These are phyloP conservation scores for Isoperla grammatica DNA, from an alignment of 2,888 invertebrate species.

Conservation along the genomic window DNA sequence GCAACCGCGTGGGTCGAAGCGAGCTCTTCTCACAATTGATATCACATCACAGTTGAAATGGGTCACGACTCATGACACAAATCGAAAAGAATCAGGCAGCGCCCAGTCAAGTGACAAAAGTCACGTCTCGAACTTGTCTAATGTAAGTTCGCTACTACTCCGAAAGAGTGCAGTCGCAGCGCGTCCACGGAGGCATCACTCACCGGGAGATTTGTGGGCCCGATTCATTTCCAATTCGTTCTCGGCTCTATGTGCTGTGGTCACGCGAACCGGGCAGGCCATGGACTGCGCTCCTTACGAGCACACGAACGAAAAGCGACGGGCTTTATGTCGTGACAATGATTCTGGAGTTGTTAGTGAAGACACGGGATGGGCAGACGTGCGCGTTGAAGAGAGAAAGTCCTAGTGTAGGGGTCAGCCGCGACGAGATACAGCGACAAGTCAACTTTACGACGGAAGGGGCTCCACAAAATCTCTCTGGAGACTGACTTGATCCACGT, in stretches of 20 bases:
- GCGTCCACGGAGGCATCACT: no score
- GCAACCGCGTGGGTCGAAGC: no score
- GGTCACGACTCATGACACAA: no score
- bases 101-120: not conserved
- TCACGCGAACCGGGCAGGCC: constrained; percentile 15
- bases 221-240: no score
- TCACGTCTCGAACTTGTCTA: not conserved
- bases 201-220: no score
- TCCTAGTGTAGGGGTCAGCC: no score
- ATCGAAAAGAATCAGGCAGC: not conserved
- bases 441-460: constrained; percentile 22
- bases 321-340: constrained; percentile 26
- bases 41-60: no score
- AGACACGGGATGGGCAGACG: constrained; percentile 14
- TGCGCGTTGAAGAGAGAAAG: constrained; percentile 1
- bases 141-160: no score
- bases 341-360: constrained; percentile 15
- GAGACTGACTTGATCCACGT: not conserved
- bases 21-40: no score
- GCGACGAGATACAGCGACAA: constrained; percentile 18
- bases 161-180: no score
- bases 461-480: constrained; percentile 10
- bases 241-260: constrained; percentile 3
- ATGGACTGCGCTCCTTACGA: constrained; percentile 18
- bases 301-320: not conserved